These are phyloP conservation scores for Apodemus agrarius DNA, from an alignment of 2,797 vertebrate genomes.

Conservation along the genomic window DNA sequence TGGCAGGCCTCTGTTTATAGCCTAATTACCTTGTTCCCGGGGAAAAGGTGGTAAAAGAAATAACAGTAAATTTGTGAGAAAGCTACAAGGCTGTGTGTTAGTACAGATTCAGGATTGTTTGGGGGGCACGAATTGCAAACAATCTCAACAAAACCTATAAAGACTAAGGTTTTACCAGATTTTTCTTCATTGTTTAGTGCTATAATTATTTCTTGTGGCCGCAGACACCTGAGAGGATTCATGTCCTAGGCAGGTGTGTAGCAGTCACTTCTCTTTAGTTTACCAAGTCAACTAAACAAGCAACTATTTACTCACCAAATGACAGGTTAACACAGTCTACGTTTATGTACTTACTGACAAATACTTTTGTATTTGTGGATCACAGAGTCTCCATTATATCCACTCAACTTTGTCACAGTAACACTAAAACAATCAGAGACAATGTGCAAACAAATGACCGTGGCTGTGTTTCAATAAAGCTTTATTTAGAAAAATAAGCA, in stretches of 20 bases:
- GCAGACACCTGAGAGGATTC: background rate
- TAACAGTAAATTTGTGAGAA: conserved; percentile 80
- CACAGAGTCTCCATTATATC: background rate
- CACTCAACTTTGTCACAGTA: background rate
- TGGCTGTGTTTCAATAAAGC: conserved; percentile 14
- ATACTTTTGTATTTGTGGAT: conserved; percentile 25
- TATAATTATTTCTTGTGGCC: background rate
- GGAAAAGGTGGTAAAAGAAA: conserved; percentile 74
- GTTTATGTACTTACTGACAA: background rate
- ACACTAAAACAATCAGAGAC: background rate
- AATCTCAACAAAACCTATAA: conserved; percentile 39
- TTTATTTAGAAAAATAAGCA: conserved; percentile 51
- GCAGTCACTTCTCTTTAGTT: background rate
- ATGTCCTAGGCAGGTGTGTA: background rate
- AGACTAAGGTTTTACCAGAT: background rate
- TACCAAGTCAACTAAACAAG: background rate
- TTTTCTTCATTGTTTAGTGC: background rate
- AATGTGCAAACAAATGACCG: background rate
- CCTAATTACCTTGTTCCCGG: conserved; percentile 85
- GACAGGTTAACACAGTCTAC: background rate
- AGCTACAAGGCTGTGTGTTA: conserved; percentile 62
- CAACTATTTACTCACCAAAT: background rate
- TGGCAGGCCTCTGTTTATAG: conserved; percentile 88
- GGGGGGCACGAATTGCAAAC: conserved; percentile 30
- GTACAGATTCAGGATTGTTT: conserved; percentile 45